phyloP scores from a whole-genome alignment of 2,888 invertebrate genomes.

The Dichetophora obliterata region DNA sequence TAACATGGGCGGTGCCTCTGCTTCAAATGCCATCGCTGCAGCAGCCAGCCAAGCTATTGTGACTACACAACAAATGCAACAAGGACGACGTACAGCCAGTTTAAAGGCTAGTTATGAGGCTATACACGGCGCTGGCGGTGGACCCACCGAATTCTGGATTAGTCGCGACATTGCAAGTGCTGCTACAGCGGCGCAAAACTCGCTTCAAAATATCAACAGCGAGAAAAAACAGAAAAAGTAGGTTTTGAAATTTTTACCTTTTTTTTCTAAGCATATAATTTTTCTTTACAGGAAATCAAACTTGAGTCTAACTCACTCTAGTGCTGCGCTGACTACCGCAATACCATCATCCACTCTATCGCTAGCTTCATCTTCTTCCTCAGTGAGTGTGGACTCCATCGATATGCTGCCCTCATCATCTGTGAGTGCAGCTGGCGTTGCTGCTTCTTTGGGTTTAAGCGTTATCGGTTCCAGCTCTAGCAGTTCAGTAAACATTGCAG shows the following conservation, averaged over 20 bases:
- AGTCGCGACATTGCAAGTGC: slow-evolving; percentile 78
- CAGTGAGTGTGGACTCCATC: slow-evolving; percentile 60
- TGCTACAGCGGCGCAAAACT: slow-evolving; percentile 76
- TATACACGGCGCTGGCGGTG: slow-evolving; percentile 78
- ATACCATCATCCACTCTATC: slow-evolving; percentile 61
- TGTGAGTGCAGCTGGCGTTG: slow-evolving; percentile 2
- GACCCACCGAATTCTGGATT: slow-evolving; percentile 77
- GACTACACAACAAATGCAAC: slow-evolving; percentile 96
- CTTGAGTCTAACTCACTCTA: slow-evolving; percentile 48
- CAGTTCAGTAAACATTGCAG: neutral
- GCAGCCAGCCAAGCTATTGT: slow-evolving; percentile 97
- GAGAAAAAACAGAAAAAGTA: slow-evolving; percentile 64
- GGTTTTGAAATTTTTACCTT: slow-evolving; percentile 26
- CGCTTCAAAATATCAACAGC: slow-evolving; percentile 76
- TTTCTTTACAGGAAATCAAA: slow-evolving; percentile 57
- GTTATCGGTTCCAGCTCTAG: neutral
- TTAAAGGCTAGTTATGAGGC: slow-evolving; percentile 96
- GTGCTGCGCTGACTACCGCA: slow-evolving; percentile 43
- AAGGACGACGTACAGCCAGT: slow-evolving; percentile 92
- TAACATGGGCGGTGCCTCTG: slow-evolving; percentile 78
- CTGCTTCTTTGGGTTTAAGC: slow-evolving; percentile 18
- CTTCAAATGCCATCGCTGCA: slow-evolving; percentile 88
- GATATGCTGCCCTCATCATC: slow-evolving; percentile 55
- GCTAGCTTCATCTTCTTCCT: slow-evolving; percentile 62
- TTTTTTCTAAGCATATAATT: slow-evolving; percentile 28